Evolutionary conservation across 1,140 invertebrate species (phyloP).

Genomic region (Wiebesia pumilae): DNA sequence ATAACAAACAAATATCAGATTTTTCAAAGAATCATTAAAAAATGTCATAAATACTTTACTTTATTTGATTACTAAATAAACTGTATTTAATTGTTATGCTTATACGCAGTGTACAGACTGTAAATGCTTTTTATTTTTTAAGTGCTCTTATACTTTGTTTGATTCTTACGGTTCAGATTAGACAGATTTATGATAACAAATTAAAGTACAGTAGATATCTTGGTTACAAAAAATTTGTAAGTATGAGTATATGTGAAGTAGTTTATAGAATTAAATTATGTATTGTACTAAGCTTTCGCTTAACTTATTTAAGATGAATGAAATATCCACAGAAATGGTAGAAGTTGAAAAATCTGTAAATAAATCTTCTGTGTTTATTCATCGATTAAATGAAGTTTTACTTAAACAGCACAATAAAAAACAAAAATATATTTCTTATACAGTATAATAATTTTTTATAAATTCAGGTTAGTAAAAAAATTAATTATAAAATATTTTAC

Average conservation of each 20-base stretch:
- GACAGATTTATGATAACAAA: constrained; percentile 73
- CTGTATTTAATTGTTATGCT: constrained; percentile 63
- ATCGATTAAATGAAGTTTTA: constrained; percentile 67
- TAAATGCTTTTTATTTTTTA: constrained; percentile 67
- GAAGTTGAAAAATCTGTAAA: constrained; percentile 74
- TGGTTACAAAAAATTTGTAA: constrained; percentile 74
- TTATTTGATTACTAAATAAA: constrained; percentile 7
- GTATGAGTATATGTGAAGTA: constrained; percentile 55
- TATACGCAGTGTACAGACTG: constrained; percentile 68
- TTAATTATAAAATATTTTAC: neutral
- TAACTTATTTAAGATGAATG: constrained; percentile 70
- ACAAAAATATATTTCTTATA: constrained; percentile 62
- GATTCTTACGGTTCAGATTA: constrained; percentile 72
- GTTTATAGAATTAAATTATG: constrained; percentile 21
- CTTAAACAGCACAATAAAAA: constrained; percentile 66
- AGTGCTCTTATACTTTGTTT: constrained; percentile 67
- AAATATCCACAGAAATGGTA: constrained; percentile 73
- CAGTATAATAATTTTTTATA: constrained; percentile 51
- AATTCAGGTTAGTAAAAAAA: constrained; percentile 35
- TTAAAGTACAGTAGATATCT: constrained; percentile 71
- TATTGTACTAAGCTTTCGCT: constrained; percentile 21
- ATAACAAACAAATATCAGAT: too few relatives aligned
- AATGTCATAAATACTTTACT: neutral
- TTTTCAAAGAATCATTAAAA: constrained; percentile 1
- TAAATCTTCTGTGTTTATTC: constrained; percentile 69